Evolutionary conservation across 2,797 vertebrate genomes (phyloP), one percentile per base, ranked within the genome.

Genomic region (Nyctibius grandis): DNA sequence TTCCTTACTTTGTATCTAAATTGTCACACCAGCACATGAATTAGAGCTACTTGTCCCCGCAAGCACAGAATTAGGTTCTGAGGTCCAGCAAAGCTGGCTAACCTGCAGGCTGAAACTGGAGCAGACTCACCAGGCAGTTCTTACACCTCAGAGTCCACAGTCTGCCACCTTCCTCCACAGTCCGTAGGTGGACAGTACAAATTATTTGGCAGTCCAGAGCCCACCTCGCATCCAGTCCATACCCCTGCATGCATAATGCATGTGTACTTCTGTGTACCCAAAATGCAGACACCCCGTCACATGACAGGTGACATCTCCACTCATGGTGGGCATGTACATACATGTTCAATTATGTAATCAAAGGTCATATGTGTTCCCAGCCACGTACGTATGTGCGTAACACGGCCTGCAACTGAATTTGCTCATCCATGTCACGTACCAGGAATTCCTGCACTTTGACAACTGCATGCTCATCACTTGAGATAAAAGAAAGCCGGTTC

Each of bases 181-280:
- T n/a, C 34, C 1, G 1, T 15, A 57, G 34, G 9, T 0, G 34
- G 64, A n/a, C 11, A 42, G 38, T 13, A 22, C 0, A 2, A 60
- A 48, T 44, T 48, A 21, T 38, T 11, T 67, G 40, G 31, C 48
- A 67, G 60, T 33, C 47, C 73, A 11, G 29, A 78, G 40, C 47
- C 53, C 33, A 61, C n/a, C 53, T 73, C 42, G 67, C 45, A 28
- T n/a, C 34, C 25, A 38, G 36, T 31, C 31, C 23, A 44, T 36
- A 38, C 10, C 20, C 29, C 23, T 15, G 57, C 34, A 48, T 31
- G 54, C 36, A n/a, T 38, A 44, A 54, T n/a, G 28, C 40, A 18
- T 5, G 7, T 16, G 23, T 29, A 38, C 22, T 53, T 48, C 29
- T 42, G 19, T 17, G 40, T 6, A 53, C 17, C 23, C 48, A 48